Base-by-base conservation (phyloP, 1,140 invertebrate species). In the Watersipora subatra region DNA sequence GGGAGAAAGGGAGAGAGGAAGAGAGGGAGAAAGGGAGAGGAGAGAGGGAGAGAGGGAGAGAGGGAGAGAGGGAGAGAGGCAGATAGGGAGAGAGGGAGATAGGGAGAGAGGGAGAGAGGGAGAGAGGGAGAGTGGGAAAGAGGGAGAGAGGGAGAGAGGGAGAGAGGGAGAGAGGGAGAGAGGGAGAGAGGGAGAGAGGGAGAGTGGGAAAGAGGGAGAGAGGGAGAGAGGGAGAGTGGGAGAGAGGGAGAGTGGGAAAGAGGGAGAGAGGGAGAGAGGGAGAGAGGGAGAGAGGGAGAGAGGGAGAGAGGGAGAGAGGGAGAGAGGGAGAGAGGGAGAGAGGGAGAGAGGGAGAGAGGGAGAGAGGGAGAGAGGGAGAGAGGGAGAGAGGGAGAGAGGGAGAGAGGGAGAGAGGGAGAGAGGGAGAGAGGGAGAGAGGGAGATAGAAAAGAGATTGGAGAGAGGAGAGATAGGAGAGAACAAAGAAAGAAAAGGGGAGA, bases 321-420 rank as follows among this genome's bases (percentile, higher is more conserved):
- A 12, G 58, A 61, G 12, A 24, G 22, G 12, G 12, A 24, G 12
- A 24, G 22, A 61, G 22, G 22, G 22, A 25, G 30, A 2, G 27
- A 64, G 2, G 20, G 28, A 25, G 29, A 22, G 24, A 46, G 24
- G 25, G 25, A 17, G 0, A n/a, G n/a, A n/a, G n/a, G n/a, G n/a
- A n/a, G n/a, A n/a, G n/a, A n/a, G n/a, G n/a, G n/a, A n/a, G n/a
- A n/a, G n/a, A n/a, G n/a, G n/a, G n/a, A n/a, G n/a, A n/a, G n/a
- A n/a, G n/a, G n/a, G n/a, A n/a, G 24, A 61, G 17, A 61, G 61
- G 61, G 30, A 61, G 57, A 61, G 34, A 64, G 64, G 30, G 27
- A 55, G 28, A 63, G 57, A 34, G 56, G 27, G 59, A 63, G 59
- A 59, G 61, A 66, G 61, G 66, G 64, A 61, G 22, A 56, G 46